Evolutionary conservation across 2,797 vertebrate species (phyloP).

Genomic region (Rhinella marina): DNA sequence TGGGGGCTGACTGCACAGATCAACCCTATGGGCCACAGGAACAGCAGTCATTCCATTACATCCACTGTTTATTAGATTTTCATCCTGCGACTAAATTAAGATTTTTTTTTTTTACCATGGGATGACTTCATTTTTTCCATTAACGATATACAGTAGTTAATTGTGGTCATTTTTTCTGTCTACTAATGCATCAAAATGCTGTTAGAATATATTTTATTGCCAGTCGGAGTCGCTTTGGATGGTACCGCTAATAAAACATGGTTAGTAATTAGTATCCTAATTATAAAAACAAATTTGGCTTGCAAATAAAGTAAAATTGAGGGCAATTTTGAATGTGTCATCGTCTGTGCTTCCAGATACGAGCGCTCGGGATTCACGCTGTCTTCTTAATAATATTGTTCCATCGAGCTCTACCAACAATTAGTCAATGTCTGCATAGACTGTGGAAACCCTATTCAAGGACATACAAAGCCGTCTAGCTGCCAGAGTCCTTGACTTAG

Average conservation of each 20-base stretch:
- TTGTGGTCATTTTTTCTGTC: not conserved
- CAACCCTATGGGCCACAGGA: not conserved
- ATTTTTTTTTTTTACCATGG: not conserved
- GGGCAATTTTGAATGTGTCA: not conserved
- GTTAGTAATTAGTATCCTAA: conserved; percentile 1
- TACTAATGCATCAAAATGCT: not conserved
- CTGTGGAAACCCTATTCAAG: not conserved
- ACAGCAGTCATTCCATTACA: not conserved
- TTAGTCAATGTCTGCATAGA: not conserved
- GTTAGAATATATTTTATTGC: not conserved
- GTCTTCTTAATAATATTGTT: conserved; percentile 9
- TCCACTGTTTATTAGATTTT: not conserved
- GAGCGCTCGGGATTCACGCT: not conserved
- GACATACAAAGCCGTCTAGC: not conserved
- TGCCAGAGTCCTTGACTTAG: not conserved
- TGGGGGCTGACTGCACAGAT: not conserved
- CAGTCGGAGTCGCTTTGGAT: not conserved
- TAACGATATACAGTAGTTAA: not conserved
- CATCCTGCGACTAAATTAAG: not conserved
- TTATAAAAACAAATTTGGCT: conserved; percentile 1
- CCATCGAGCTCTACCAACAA: not conserved
- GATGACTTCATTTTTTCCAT: not conserved
- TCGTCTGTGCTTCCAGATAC: not conserved
- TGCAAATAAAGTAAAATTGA: not conserved
- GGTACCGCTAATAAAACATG: not conserved